Base-by-base conservation (phyloP, 2,113 vertebrate species). In the Cygnus atratus region DNA sequence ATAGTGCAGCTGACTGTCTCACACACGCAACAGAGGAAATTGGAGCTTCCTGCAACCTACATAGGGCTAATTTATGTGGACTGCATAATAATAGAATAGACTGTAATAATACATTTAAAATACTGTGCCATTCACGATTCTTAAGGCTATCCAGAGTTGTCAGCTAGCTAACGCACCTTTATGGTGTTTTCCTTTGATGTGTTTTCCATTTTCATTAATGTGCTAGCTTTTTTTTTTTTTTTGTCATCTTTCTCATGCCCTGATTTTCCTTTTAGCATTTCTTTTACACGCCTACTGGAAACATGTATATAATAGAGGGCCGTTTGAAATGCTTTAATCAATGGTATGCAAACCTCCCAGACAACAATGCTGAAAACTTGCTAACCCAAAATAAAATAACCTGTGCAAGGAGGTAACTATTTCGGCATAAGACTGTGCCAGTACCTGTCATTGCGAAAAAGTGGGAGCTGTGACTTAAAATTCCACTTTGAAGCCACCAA, bases 81-180 rank as follows among this genome's bases (percentile, higher is more conserved):
- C 46, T 41, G 46, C 46, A 48, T 48, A 48, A 48, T 48, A 48
- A 48, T 28, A 28, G 44, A 71, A 85, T 22, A 55, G 33, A 31
- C n/a, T 13, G 3, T 25, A 83, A 37, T 17, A 83, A 14, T 48
- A 22, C 25, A 39, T 84, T 76, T 59, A 7, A 48, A 84, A 84
- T 44, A 10, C 50, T 41, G 10, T 0, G 1, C 31, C 20, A 4
- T 58, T 91, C 15, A 1, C 57, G 22, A 59, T 63, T 71, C n/a
- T 50, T 71, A 50, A 0, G 0, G 55, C 55, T 62, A 12, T 26
- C 33, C 6, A 55, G 65, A 37, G 44, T 9, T 79, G 39, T 43
- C 67, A 75, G 44, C 15, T 39, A 29, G 39, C 63, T 66, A 52
- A 44, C 10, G 14, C 6, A 6, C 14, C n/a, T 66, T 81, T 15